Percentiles rank a stretch among this genome's conserved stretches.
Evolutionary conservation across 2,797 vertebrate species (phyloP).

Genomic region (Xerus rutilus): DNA sequence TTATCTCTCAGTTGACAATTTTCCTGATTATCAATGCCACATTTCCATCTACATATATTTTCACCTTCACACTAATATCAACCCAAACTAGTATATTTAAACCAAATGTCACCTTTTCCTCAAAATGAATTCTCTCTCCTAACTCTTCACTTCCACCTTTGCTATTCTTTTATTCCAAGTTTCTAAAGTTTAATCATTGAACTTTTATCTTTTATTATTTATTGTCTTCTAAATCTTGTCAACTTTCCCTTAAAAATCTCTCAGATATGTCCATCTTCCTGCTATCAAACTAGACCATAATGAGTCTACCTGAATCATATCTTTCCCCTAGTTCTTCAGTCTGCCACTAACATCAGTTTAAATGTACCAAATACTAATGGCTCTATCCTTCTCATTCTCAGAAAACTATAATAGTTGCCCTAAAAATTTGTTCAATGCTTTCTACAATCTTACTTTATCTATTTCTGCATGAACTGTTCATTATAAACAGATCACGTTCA

Average conservation of each 20-base stretch:
- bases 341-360: neutral
- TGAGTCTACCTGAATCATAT: neutral
- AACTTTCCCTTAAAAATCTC: neutral
- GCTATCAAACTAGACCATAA: neutral
- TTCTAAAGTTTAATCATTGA: conserved; percentile 24
- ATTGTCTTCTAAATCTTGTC: conserved; percentile 16
- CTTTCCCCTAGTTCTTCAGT: neutral
- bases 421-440: neutral
- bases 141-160: neutral
- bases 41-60: neutral
- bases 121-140: neutral
- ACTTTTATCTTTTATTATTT: conserved; percentile 22
- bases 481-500: conserved; percentile 27
- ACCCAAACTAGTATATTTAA: neutral
- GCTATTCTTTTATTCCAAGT: neutral
- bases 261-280: neutral
- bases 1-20: neutral
- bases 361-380: neutral
- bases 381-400: neutral
- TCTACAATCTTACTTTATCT: conserved; percentile 47
- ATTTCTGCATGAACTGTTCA: conserved; percentile 38
- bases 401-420: neutral
- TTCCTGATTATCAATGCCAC: neutral
- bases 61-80: neutral
- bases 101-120: neutral